These are phyloP conservation scores for Salvelinus alpinus DNA, from an alignment of 2,113 vertebrate species.

Conservation along the genomic window DNA sequence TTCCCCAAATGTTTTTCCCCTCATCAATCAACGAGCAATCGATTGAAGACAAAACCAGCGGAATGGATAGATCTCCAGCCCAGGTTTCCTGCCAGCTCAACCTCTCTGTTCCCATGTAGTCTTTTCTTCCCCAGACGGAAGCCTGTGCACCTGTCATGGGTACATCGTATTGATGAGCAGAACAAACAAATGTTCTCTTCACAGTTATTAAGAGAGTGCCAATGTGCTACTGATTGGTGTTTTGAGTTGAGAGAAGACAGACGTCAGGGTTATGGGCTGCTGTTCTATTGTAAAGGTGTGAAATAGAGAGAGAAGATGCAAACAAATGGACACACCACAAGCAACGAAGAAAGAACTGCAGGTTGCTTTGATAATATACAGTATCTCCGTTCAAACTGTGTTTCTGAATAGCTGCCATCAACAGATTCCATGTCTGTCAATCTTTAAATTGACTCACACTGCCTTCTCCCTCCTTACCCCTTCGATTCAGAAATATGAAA, in stretches of 20 bases:
- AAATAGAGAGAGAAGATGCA: background rate
- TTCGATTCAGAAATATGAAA: background rate
- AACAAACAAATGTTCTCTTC: constrained; percentile 14
- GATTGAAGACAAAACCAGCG: constrained; percentile 15
- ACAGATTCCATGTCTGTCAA: background rate
- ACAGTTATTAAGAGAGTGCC: constrained; percentile 7
- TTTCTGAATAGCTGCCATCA: background rate
- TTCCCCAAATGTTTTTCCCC: background rate
- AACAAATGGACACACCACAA: background rate
- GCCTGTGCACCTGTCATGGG: background rate
- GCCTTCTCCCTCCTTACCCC: background rate
- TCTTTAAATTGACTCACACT: background rate
- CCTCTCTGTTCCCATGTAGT: background rate
- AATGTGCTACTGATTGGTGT: constrained; percentile 19
- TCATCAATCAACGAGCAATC: constrained; percentile 7
- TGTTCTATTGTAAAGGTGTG: background rate
- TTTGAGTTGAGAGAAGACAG: background rate
- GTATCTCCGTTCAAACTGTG: background rate
- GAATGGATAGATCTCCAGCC: constrained; percentile 16
- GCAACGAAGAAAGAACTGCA: background rate
- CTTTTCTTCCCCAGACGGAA: background rate
- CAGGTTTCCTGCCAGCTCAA: constrained; percentile 11
- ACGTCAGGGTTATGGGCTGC: background rate
- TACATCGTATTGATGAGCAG: constrained; percentile 9
- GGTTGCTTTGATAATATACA: background rate